Conservation (phyloP, 1,140 invertebrate species). For the Drosophila parvula region DNA sequence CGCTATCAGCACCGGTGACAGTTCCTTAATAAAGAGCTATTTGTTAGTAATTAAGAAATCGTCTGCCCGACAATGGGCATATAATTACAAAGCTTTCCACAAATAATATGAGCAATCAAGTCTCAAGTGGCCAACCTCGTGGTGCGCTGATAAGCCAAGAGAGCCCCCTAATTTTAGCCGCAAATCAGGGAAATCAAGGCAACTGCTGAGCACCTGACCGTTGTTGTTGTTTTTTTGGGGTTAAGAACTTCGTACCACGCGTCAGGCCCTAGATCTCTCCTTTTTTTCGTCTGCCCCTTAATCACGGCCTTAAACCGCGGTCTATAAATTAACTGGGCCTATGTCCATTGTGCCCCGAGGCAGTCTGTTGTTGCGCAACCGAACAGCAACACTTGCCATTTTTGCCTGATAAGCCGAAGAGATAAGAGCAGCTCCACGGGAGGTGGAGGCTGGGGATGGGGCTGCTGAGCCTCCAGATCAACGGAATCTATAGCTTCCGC, state of each 20-base stretch:
- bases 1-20: slow-evolving; percentile 11
- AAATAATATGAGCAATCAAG: slow-evolving; percentile 39
- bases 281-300: slow-evolving; percentile 5
- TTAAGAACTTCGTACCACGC: neutral
- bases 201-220: slow-evolving; percentile 11
- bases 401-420: slow-evolving; percentile 31
- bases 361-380: slow-evolving; percentile 35
- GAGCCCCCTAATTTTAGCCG: slow-evolving; percentile 7
- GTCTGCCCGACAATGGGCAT: slow-evolving; percentile 13
- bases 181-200: slow-evolving; percentile 14
- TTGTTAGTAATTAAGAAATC: slow-evolving; percentile 18
- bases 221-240: neutral
- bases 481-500: slow-evolving; percentile 20
- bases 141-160: slow-evolving; percentile 20
- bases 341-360: slow-evolving; percentile 10
- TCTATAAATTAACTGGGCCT: slow-evolving; percentile 18
- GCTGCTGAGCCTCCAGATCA: slow-evolving; percentile 20
- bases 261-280: neutral
- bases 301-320: slow-evolving; percentile 4
- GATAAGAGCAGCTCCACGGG: slow-evolving; percentile 36
- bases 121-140: slow-evolving; percentile 43
- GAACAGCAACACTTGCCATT: slow-evolving; percentile 31
- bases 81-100: slow-evolving; percentile 35
- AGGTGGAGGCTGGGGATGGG: neutral
- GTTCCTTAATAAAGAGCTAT: neutral